Evolutionary conservation across 2,797 vertebrate genomes (phyloP).

Genomic region (Sebastes vulpes): DNA sequence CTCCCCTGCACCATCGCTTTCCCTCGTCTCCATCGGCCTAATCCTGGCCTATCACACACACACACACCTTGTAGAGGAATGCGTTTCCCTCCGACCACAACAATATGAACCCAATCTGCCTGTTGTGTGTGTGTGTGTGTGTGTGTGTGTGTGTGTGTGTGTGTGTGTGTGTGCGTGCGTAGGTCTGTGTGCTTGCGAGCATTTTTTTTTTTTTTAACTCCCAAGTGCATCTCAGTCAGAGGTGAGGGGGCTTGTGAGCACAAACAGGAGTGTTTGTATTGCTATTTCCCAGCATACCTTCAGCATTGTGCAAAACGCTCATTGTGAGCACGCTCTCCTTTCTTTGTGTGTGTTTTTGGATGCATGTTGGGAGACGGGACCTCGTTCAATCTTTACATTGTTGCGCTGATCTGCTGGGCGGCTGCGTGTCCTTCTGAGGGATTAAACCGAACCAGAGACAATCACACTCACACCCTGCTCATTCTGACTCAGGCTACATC

Average conservation of each 20-base stretch:
- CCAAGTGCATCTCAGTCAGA: neutral
- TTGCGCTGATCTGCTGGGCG: slow-evolving; percentile 23
- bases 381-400: slow-evolving; percentile 13
- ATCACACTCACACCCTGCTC: neutral
- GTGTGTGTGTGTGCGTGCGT: neutral
- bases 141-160: neutral
- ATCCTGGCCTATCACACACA: slow-evolving; percentile 39
- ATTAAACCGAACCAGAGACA: slow-evolving; percentile 48
- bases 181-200: neutral
- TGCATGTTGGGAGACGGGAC: slow-evolving; percentile 7
- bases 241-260: neutral
- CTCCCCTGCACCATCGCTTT: neutral
- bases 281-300: slow-evolving; percentile 23
- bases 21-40: slow-evolving; percentile 48
- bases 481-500: neutral
- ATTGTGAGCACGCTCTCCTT: neutral
- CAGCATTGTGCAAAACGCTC: neutral
- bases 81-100: slow-evolving; percentile 18
- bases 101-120: slow-evolving; percentile 16
- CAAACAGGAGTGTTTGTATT: neutral
- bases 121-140: neutral
- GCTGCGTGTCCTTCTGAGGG: slow-evolving; percentile 40
- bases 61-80: slow-evolving; percentile 35
- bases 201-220: neutral
- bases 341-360: neutral